phyloP scores from a whole-genome alignment of 2,113 vertebrate genomes.

The Pituophis catenifer region DNA sequence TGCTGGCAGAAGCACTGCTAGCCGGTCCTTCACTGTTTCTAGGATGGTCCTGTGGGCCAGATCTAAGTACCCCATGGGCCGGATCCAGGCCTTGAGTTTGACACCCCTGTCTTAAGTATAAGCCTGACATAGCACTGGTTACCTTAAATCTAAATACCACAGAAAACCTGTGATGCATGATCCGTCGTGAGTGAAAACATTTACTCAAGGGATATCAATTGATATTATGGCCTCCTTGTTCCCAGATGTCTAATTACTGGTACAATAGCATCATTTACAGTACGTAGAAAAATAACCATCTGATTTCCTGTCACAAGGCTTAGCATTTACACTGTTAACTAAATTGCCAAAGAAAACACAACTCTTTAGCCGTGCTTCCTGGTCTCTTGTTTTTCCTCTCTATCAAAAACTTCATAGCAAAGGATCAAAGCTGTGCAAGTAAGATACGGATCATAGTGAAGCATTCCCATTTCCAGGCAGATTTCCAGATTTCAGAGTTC shows the following conservation, averaged over 20 bases:
- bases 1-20: no score
- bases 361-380: background rate
- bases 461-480: background rate
- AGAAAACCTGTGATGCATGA: background rate
- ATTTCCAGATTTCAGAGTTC: background rate
- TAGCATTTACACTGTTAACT: conserved; percentile 8
- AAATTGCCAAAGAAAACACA: background rate
- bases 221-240: conserved; percentile 30
- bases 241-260: conserved; percentile 37
- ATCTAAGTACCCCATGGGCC: no score
- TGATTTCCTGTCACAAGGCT: conserved; percentile 48
- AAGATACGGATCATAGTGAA: background rate
- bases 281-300: conserved; percentile 36
- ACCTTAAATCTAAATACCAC: background rate
- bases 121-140: background rate
- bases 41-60: no score
- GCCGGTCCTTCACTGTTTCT: no score
- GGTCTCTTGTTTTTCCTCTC: background rate
- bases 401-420: background rate
- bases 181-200: background rate
- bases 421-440: background rate
- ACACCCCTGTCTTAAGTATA: background rate
- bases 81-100: no score
- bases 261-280: conserved; percentile 47
- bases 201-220: conserved; percentile 26